Evolutionary conservation across 2,113 vertebrate species (phyloP).

Genomic region (Tragelaphus scriptus): DNA sequence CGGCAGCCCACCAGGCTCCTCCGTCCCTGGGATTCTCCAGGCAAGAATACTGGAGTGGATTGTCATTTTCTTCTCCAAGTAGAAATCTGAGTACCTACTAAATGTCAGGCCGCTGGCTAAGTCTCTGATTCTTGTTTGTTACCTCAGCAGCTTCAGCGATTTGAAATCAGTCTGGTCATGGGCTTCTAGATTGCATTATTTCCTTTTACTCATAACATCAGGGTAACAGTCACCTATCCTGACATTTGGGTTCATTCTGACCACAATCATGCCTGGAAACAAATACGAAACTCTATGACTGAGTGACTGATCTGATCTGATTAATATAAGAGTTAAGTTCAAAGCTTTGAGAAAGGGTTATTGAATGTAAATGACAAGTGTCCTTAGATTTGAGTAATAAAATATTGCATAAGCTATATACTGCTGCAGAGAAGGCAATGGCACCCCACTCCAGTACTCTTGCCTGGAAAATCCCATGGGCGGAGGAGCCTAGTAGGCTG

Average conservation of each 20-base stretch:
- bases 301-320: too few species aligned
- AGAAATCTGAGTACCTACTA: neutral
- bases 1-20: too few species aligned
- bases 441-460: too few species aligned
- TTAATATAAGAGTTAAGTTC: neutral
- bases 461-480: too few species aligned
- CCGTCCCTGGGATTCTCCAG: too few species aligned
- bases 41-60: too few species aligned
- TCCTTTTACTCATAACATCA: neutral
- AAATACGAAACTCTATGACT: neutral
- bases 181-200: neutral
- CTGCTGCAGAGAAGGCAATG: too few species aligned
- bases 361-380: neutral
- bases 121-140: neutral
- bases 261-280: neutral
- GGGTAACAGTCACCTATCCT: neutral
- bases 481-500: too few species aligned
- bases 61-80: neutral
- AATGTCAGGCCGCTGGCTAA: neutral
- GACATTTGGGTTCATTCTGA: neutral
- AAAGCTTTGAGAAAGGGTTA: neutral
- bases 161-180: neutral
- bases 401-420: neutral
- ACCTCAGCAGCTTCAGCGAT: neutral
- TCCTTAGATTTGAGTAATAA: neutral